Conservation (phyloP, 2,113 vertebrate genomes). For the Motacilla tschutschensis region DNA sequence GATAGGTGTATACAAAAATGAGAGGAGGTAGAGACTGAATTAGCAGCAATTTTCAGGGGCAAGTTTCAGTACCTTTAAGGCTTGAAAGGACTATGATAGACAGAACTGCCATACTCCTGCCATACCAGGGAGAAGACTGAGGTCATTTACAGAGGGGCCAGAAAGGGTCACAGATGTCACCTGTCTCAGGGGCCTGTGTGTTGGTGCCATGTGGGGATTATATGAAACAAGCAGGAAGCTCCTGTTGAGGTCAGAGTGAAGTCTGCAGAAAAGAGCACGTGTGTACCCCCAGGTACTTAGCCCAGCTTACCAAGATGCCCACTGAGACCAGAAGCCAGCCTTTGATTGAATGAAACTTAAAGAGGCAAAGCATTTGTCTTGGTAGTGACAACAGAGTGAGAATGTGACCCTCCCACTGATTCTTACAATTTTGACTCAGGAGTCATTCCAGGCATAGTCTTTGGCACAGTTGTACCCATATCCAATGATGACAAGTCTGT, state of each 20-base stretch:
- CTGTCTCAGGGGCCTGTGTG: accelerated
- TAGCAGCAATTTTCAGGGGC: not conserved
- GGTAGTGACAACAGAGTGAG: not conserved
- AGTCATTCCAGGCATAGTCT: not conserved
- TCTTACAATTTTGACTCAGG: not conserved
- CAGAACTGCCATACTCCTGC: not conserved
- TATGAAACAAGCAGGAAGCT: not conserved
- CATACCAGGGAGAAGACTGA: not conserved
- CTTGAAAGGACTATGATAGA: not conserved
- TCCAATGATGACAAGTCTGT: not conserved
- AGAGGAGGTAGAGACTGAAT: not conserved
- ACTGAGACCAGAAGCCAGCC: not conserved
- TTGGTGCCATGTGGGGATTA: not conserved
- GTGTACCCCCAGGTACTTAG: not conserved
- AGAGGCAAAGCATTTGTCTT: not conserved
- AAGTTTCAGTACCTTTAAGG: not conserved
- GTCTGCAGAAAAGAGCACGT: not conserved
- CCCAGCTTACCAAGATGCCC: not conserved
- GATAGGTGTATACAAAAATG: not conserved
- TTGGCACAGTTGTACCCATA: not conserved
- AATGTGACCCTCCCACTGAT: not conserved
- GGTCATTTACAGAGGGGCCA: too few relatives aligned
- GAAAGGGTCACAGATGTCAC: not conserved
- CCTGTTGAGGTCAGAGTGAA: not conserved
- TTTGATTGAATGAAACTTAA: not conserved